phyloP scores from a whole-genome alignment of 2,113 vertebrate species.

The Leptodactylus fuscus region DNA sequence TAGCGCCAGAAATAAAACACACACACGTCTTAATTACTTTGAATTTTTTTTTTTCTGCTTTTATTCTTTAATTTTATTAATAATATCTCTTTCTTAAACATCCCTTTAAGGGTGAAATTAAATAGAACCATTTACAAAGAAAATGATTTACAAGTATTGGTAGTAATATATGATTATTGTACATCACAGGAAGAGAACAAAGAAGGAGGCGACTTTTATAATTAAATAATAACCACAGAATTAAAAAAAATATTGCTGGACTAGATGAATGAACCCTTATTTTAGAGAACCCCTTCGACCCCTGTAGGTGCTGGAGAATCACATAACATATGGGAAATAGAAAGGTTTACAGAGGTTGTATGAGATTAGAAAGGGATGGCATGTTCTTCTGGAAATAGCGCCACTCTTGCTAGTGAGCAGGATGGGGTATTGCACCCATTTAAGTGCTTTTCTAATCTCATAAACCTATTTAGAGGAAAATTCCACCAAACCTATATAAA shows the following conservation, averaged over 20 bases:
- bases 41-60: constrained; percentile 67
- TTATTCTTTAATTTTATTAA: constrained; percentile 72
- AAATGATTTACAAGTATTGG: constrained; percentile 85
- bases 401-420: too few species aligned
- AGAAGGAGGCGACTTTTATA: neutral
- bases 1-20: constrained; percentile 3
- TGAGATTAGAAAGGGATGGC: too few species aligned
- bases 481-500: too few species aligned
- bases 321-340: neutral
- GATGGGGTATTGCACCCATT: too few species aligned
- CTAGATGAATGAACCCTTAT: constrained; percentile 22
- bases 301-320: neutral
- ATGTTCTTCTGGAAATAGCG: too few species aligned
- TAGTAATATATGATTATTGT: constrained; percentile 73
- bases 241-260: constrained; percentile 11
- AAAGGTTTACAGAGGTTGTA: neutral
- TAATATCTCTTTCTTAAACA: constrained; percentile 79
- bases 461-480: too few species aligned
- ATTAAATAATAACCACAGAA: constrained; percentile 30
- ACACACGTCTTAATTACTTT: constrained; percentile 59
- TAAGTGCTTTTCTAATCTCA: too few species aligned
- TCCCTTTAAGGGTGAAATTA: constrained; percentile 87
- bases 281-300: neutral
- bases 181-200: constrained; percentile 64
- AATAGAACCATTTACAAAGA: constrained; percentile 87